Evolutionary conservation across 2,888 invertebrate species (phyloP).

Genomic region (Coenonympha glycerion): DNA sequence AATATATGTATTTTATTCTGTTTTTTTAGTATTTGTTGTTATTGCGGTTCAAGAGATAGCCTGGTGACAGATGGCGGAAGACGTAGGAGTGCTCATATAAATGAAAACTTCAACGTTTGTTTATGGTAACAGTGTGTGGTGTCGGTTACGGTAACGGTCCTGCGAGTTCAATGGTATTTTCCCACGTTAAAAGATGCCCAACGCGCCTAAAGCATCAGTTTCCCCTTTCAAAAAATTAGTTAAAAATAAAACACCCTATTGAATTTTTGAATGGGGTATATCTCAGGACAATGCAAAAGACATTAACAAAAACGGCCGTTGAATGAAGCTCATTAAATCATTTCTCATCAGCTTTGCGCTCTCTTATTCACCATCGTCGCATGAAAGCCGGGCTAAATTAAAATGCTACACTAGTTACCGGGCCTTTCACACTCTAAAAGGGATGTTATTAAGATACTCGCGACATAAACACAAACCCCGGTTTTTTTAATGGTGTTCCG

Average conservation of each 20-base stretch:
- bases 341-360: slow-evolving; percentile 21
- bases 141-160: too few species aligned
- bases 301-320: slow-evolving; percentile 20
- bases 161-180: too few species aligned
- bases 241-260: neutral
- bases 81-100: too few species aligned
- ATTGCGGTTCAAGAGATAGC: too few species aligned
- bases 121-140: too few species aligned
- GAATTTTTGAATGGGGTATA: slow-evolving; percentile 1
- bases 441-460: slow-evolving; percentile 23
- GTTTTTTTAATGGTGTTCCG: neutral
- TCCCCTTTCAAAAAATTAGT: too few species aligned
- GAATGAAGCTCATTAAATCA: slow-evolving; percentile 23
- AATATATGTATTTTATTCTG: too few species aligned
- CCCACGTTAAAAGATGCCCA: too few species aligned
- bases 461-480: neutral
- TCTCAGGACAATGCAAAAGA: slow-evolving; percentile 3
- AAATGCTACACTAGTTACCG: slow-evolving; percentile 28
- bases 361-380: slow-evolving; percentile 25
- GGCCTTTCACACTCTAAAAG: slow-evolving; percentile 21
- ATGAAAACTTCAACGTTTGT: too few species aligned
- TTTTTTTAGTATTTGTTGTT: too few species aligned
- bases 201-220: too few species aligned
- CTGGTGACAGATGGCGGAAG: too few species aligned
- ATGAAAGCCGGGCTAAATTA: slow-evolving; percentile 29